These are phyloP conservation scores for Eupithecia centaureata DNA, from an alignment of 2,888 invertebrate species.

Conservation along the genomic window DNA sequence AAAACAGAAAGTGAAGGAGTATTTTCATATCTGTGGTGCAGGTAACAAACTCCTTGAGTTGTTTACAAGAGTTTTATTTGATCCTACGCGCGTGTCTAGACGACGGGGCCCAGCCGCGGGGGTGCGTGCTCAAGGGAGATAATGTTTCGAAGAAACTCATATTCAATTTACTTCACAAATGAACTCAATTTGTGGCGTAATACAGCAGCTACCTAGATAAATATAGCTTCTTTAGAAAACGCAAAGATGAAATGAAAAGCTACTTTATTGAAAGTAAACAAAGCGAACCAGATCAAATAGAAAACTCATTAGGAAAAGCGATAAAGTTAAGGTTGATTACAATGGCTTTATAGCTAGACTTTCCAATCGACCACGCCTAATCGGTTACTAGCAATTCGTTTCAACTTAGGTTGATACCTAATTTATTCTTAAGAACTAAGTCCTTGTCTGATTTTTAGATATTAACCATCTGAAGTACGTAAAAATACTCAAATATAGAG, in stretches of 20 bases:
- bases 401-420: background rate
- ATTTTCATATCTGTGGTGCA: slow-evolving; percentile 5
- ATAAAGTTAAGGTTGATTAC: slow-evolving; percentile 11
- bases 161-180: slow-evolving; percentile 60
- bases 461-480: background rate
- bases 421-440: background rate
- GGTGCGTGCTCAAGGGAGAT: slow-evolving; percentile 65
- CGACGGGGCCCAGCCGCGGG: slow-evolving; percentile 56
- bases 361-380: slow-evolving; percentile 2
- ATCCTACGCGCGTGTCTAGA: slow-evolving; percentile 73
- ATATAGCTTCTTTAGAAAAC: background rate
- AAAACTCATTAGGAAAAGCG: slow-evolving; percentile 20
- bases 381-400: background rate
- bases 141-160: slow-evolving; percentile 71
- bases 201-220: slow-evolving; percentile 4
- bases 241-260: background rate
- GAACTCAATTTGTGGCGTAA: slow-evolving; percentile 35
- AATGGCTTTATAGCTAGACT: background rate
- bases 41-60: slow-evolving; percentile 53
- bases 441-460: background rate
- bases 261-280: slow-evolving; percentile 1
- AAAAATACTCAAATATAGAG: background rate
- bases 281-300: slow-evolving; percentile 6
- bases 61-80: slow-evolving; percentile 58
- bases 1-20: slow-evolving; percentile 48